phyloP scores from a whole-genome alignment of 2,113 vertebrate genomes.

The Oxyura jamaicensis region DNA sequence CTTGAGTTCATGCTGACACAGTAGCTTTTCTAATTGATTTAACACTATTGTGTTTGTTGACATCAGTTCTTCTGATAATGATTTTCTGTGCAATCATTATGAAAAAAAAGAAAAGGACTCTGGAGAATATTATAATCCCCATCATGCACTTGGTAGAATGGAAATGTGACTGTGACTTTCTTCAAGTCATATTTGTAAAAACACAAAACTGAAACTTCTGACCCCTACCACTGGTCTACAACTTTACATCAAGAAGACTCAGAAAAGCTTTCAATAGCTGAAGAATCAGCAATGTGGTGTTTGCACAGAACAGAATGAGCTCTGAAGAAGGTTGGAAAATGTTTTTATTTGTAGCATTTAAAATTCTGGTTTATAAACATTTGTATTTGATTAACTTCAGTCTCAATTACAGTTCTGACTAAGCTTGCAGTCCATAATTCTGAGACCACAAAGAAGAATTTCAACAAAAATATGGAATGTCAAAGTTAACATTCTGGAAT shows the following conservation, averaged over 20 bases:
- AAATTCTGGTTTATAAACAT: slow-evolving; percentile 19
- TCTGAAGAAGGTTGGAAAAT: not conserved
- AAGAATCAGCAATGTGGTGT: not conserved
- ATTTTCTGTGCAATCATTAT: not conserved
- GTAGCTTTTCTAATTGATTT: not conserved
- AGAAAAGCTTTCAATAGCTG: not conserved
- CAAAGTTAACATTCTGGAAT: slow-evolving; percentile 18
- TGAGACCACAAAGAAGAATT: slow-evolving; percentile 14
- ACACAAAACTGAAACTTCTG: not conserved
- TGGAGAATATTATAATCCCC: not conserved
- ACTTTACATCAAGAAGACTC: not conserved
- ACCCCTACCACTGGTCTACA: not conserved
- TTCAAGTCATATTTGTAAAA: not conserved
- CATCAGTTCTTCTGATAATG: not conserved
- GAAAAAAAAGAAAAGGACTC: not conserved
- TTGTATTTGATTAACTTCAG: slow-evolving; percentile 53
- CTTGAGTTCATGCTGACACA: not conserved
- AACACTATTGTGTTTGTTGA: not conserved
- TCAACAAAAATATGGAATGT: slow-evolving; percentile 5
- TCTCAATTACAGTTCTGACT: slow-evolving; percentile 40
- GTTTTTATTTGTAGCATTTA: not conserved
- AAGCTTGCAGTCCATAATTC: not conserved
- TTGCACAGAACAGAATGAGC: not conserved
- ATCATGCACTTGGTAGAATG: not conserved
- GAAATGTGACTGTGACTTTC: not conserved